Base-by-base conservation (phyloP, 2,888 invertebrate species). In the Netelia virgata region DNA sequence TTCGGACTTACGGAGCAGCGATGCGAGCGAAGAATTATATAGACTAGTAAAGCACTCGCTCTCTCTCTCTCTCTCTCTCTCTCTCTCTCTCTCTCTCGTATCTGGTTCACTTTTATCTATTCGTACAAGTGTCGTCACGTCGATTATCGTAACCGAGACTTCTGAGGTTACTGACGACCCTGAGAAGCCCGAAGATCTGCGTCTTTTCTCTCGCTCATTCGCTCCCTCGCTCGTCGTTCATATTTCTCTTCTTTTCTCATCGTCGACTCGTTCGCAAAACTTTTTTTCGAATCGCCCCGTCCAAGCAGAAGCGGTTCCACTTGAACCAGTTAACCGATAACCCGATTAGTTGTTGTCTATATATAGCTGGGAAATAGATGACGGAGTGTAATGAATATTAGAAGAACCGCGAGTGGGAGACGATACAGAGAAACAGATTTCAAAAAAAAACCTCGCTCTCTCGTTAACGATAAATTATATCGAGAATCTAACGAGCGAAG, bases 251-350 rank as follows among this genome's bases (percentile, higher is more conserved):
- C 68, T 68, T 61, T 68, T 63, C 28, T 18, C 47, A 6, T 36
- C 36, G 6, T 36, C 36, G 36, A 36, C 36, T 36, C 53, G n/a
- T 53, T 59, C 10, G 57, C 64, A 57, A 59, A 10, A 50, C 63
- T n/a, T 59, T 50, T 50, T 83, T 59, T 64, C 72, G 41, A 57
- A 64, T 77, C 66, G 74, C 5, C 36, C 36, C 36, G 36, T 36
- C 36, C 36, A 36, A 36, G 6, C 36, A 57, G 55, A 43, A 82
- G 55, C n/a, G 41, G 43, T 47, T 57, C 74, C 61, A 84, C 41
- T 75, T 82, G 74, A 59, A 78, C 73, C 59, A 82, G 82, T 82
- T 74, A 64, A 73, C 82, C 72, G 83, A 85, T 83, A 83, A 85
- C 85, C 69, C 82, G 73, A 80, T 75, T 41, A 64, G 16, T 64